Percentiles rank a stretch among this genome's conserved stretches.
These are phyloP conservation scores for Passer domesticus DNA, from an alignment of 2,113 vertebrate genomes.

Conservation along the genomic window DNA sequence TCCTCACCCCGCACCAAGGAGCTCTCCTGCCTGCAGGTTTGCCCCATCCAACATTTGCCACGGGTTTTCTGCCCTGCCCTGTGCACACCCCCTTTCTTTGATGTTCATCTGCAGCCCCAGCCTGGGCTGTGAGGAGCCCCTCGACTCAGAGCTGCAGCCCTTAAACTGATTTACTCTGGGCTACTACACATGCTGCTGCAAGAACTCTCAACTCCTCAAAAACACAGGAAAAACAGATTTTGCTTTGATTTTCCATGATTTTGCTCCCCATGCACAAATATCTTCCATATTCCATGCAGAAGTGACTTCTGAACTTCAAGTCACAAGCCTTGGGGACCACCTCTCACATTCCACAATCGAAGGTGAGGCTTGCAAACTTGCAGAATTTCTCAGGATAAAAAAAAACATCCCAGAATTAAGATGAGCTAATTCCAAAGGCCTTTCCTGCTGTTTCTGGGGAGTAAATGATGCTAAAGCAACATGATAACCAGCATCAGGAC, in stretches of 20 bases:
- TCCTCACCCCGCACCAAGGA: accelerated
- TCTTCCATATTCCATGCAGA: not conserved
- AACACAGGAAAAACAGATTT: not conserved
- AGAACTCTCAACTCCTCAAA: not conserved
- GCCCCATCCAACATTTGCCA: not conserved
- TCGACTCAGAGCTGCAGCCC: not conserved
- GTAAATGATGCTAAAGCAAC: not conserved
- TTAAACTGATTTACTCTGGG: not conserved
- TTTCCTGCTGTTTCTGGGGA: not conserved
- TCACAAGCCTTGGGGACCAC: not conserved
- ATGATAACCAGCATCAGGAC: not conserved
- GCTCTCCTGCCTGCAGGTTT: not conserved
- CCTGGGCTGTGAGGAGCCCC: not conserved
- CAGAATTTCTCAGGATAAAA: not conserved
- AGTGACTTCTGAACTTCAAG: not conserved
- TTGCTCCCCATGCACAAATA: not conserved
- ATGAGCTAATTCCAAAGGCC: not conserved
- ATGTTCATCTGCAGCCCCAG: not conserved
- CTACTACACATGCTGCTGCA: not conserved
- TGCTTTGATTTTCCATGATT: not conserved
- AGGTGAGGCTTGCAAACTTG: accelerated
- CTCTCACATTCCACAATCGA: accelerated
- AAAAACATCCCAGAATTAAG: not conserved
- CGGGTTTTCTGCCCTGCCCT: not conserved
- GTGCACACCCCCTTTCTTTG: not conserved